These are phyloP conservation scores for Heteromyza rotundicornis DNA, from an alignment of 2,888 invertebrate genomes.

Conservation along the genomic window DNA sequence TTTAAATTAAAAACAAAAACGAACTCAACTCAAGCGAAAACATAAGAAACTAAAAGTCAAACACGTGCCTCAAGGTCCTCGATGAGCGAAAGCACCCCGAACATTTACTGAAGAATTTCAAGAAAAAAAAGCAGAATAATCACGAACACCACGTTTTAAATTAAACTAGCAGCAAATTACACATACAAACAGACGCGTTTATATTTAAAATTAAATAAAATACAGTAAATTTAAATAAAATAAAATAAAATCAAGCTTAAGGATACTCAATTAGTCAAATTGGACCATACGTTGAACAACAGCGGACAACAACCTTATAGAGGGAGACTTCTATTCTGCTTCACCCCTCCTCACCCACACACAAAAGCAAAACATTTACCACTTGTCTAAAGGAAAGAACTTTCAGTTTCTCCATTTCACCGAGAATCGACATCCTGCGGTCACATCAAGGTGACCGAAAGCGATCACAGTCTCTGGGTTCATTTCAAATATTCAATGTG, in stretches of 20 bases:
- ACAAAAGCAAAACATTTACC: no score
- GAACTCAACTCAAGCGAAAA: neutral
- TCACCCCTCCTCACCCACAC: no score
- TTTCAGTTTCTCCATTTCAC: no score
- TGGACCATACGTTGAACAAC: neutral
- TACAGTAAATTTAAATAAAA: no score
- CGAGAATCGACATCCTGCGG: no score
- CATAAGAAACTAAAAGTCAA: conserved; percentile 14
- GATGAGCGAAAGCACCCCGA: conserved; percentile 36
- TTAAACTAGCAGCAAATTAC: neutral
- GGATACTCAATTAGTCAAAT: conserved; percentile 4
- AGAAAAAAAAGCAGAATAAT: no score
- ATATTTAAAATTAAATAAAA: no score
- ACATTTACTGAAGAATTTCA: conserved; percentile 20
- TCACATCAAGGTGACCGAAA: no score
- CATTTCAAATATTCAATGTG: no score
- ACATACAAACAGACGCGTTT: neutral
- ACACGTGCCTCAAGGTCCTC: conserved; percentile 43
- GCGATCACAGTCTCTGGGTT: no score
- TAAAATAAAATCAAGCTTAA: neutral
- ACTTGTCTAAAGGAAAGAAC: no score
- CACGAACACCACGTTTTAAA: conserved; percentile 7
- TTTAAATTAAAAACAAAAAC: neutral
- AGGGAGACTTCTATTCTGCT: no score
- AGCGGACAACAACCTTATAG: neutral